A percentile compares a stretch with the other conserved stretches of the same genome.
These are phyloP conservation scores for Bradypodion pumilum DNA, from an alignment of 2,797 vertebrate genomes.

Conservation along the genomic window DNA sequence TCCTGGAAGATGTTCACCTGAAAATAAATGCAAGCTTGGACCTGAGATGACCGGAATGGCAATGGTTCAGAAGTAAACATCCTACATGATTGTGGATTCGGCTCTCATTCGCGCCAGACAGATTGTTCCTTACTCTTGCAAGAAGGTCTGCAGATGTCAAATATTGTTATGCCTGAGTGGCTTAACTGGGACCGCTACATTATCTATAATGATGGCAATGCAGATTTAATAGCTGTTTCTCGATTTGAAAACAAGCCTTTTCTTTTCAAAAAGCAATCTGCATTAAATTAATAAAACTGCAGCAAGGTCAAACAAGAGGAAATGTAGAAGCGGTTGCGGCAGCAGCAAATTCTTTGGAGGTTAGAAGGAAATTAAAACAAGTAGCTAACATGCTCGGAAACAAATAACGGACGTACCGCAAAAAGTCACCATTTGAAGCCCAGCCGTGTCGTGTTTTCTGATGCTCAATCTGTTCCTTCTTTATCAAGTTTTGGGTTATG, in stretches of 20 bases:
- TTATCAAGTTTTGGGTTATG: constrained; percentile 17
- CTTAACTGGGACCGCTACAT: not conserved
- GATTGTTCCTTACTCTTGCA: not conserved
- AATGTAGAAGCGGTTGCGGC: not conserved
- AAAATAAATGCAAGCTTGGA: constrained; percentile 4
- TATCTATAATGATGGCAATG: not conserved
- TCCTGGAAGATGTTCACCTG: rapidly evolving
- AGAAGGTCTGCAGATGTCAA: not conserved
- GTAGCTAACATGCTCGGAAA: constrained; percentile 2
- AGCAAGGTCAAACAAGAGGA: constrained; percentile 22
- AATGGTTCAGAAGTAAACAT: not conserved
- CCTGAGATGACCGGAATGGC: not conserved
- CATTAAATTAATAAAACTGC: constrained; percentile 31
- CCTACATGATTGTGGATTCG: not conserved
- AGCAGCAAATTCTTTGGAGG: not conserved
- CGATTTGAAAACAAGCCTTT: constrained; percentile 24
- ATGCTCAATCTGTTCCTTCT: constrained; percentile 10
- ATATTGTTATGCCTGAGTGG: not conserved
- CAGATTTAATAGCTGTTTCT: constrained; percentile 9
- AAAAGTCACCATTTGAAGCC: not conserved
- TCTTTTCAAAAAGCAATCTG: not conserved
- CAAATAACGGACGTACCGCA: not conserved
- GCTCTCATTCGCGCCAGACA: not conserved
- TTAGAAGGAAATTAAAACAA: constrained; percentile 42
- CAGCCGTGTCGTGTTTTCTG: constrained; percentile 24